Evolutionary conservation across 2,797 vertebrate genomes (phyloP).

Genomic region (Toxotes lorentzi): DNA sequence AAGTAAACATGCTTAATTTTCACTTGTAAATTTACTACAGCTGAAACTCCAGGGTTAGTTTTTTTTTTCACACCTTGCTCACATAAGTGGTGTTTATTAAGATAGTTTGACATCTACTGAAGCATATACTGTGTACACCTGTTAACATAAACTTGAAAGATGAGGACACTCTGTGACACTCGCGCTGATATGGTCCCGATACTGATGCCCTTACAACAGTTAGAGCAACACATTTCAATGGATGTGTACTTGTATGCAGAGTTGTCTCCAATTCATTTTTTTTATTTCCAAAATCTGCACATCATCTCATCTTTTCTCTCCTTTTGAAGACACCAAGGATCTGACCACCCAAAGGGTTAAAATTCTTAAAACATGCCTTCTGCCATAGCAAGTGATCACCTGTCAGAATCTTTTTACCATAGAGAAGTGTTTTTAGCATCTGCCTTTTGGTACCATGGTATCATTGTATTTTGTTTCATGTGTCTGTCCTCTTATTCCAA

Average conservation of each 20-base stretch:
- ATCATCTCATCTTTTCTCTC: conserved; percentile 54
- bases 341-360: conserved; percentile 72
- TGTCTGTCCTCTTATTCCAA: conserved; percentile 90
- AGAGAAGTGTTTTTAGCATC: conserved; percentile 56
- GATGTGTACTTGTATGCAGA: conserved; percentile 50
- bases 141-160: conserved; percentile 36
- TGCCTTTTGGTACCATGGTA: conserved; percentile 74
- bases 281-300: conserved; percentile 43
- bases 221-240: conserved; percentile 46
- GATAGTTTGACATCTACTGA: conserved; percentile 26
- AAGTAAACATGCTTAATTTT: conserved; percentile 4
- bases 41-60: background rate
- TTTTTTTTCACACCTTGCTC: background rate
- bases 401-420: conserved; percentile 48
- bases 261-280: conserved; percentile 44
- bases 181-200: conserved; percentile 22
- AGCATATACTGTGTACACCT: conserved; percentile 35
- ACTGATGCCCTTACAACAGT: conserved; percentile 28
- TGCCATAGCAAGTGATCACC: conserved; percentile 44
- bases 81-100: background rate
- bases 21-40: conserved; percentile 15
- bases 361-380: conserved; percentile 60
- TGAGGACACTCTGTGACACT: conserved; percentile 49
- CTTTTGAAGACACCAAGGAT: conserved; percentile 72
- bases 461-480: conserved; percentile 84